Evolutionary conservation across 1,140 invertebrate genomes (phyloP).

Genomic region (Orchesella cincta): DNA sequence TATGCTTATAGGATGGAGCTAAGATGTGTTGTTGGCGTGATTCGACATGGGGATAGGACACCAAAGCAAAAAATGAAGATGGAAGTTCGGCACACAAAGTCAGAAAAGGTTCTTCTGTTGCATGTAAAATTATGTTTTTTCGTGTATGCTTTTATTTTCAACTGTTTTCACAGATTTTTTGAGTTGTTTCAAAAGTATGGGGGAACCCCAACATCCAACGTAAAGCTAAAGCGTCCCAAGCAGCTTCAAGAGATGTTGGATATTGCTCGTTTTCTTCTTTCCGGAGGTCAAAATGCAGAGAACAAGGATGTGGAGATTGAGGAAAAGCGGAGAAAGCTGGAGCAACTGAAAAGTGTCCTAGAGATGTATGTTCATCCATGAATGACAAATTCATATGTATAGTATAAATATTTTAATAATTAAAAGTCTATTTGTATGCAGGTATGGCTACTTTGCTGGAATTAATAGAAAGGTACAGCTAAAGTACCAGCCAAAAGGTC

Average conservation of each 20-base stretch:
- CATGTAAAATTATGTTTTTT: too few relatives aligned
- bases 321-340: slow-evolving; percentile 93
- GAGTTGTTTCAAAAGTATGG: slow-evolving; percentile 98
- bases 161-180: slow-evolving; percentile 77
- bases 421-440: slow-evolving; percentile 54
- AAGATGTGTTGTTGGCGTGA: slow-evolving; percentile 94
- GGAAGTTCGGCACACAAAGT: slow-evolving; percentile 97
- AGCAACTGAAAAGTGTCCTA: slow-evolving; percentile 95
- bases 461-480: slow-evolving; percentile 99
- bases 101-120: too few relatives aligned
- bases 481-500: slow-evolving; percentile 96
- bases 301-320: slow-evolving; percentile 86
- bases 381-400: slow-evolving; percentile 40
- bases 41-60: slow-evolving; percentile 96
- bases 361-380: slow-evolving; percentile 84
- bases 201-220: slow-evolving; percentile 90
- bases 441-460: slow-evolving; percentile 99
- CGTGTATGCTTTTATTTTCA: background rate
- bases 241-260: slow-evolving; percentile 97
- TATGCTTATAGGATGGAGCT: slow-evolving; percentile 87
- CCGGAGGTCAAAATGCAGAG: slow-evolving; percentile 77
- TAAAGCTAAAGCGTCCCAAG: slow-evolving; percentile 96
- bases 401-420: slow-evolving; percentile 22
- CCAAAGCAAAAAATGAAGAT: slow-evolving; percentile 99
- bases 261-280: slow-evolving; percentile 82